Percentiles rank a stretch among this genome's conserved stretches.
phyloP scores from a whole-genome alignment of 2,888 invertebrate genomes.

The Andrena dorsata region DNA sequence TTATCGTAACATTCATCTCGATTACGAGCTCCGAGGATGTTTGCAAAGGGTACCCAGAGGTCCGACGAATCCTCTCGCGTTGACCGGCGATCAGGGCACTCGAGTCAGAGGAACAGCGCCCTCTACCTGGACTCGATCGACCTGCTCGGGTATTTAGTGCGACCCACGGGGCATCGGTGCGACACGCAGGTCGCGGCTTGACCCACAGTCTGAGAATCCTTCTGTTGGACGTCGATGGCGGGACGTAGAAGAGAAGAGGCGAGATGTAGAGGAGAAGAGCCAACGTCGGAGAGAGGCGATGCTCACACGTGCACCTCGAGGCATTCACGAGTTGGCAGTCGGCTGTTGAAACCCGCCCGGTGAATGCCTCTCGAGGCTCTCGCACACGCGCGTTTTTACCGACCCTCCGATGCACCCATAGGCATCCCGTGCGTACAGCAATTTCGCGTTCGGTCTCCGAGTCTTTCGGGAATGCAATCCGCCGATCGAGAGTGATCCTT shows the following conservation, averaged over 20 bases:
- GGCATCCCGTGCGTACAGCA: slow-evolving; percentile 29
- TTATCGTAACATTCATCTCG: slow-evolving; percentile 14
- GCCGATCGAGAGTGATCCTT: no score
- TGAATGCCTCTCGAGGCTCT: slow-evolving; percentile 70
- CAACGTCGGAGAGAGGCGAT: slow-evolving; percentile 63
- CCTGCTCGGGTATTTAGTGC: slow-evolving; percentile 40
- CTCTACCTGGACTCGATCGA: background rate
- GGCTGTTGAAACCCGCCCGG: slow-evolving; percentile 78
- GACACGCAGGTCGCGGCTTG: slow-evolving; percentile 80
- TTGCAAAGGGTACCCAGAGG: background rate
- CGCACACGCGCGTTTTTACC: slow-evolving; percentile 60
- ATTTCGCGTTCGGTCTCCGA: slow-evolving; percentile 25
- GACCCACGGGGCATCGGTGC: slow-evolving; percentile 66
- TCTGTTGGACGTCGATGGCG: slow-evolving; percentile 29
- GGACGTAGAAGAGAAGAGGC: slow-evolving; percentile 28
- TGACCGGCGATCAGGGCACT: background rate
- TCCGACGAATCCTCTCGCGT: slow-evolving; percentile 7
- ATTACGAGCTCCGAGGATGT: background rate
- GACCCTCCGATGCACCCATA: slow-evolving; percentile 44
- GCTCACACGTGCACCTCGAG: slow-evolving; percentile 77
- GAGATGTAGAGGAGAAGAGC: slow-evolving; percentile 45
- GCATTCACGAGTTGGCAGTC: slow-evolving; percentile 78
- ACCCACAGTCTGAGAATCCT: slow-evolving; percentile 76
- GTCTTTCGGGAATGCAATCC: background rate
- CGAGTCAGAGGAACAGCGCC: background rate